Evolutionary conservation across 2,113 vertebrate genomes (phyloP).

Genomic region (Percina caprodes): DNA sequence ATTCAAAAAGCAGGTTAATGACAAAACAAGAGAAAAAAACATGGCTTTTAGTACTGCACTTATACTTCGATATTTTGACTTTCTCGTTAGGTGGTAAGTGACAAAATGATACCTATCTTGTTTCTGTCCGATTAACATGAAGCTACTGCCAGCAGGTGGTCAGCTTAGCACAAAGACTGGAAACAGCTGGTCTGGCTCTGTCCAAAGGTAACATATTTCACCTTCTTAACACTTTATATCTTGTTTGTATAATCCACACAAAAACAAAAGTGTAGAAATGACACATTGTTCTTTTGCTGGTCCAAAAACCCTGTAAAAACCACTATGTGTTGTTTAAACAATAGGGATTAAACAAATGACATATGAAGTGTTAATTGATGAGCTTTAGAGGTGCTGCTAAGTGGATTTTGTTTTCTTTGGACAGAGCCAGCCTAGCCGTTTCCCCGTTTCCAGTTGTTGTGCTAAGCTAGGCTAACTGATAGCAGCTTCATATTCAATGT

Average conservation of each 20-base stretch:
- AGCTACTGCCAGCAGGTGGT: not conserved
- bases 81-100: not conserved
- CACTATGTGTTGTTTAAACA: not conserved
- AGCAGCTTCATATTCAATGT: not conserved
- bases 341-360: not conserved
- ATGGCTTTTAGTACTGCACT: not conserved
- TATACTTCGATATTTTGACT: not conserved
- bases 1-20: not conserved
- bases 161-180: not conserved
- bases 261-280: not conserved
- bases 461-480: not conserved
- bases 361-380: not conserved
- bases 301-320: not conserved
- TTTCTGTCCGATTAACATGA: not conserved
- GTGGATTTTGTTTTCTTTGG: not conserved
- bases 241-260: not conserved
- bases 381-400: not conserved
- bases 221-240: not conserved
- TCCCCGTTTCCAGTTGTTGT: not conserved
- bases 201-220: not conserved
- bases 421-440: not conserved
- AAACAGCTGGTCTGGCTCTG: not conserved
- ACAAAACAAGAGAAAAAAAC: slow-evolving; percentile 5
- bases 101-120: not conserved
- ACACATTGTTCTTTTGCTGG: not conserved